A percentile compares a stretch with the other conserved stretches of the same genome.
These are phyloP conservation scores for Pomacea maculata DNA, from an alignment of 1,140 invertebrate species.

Conservation along the genomic window DNA sequence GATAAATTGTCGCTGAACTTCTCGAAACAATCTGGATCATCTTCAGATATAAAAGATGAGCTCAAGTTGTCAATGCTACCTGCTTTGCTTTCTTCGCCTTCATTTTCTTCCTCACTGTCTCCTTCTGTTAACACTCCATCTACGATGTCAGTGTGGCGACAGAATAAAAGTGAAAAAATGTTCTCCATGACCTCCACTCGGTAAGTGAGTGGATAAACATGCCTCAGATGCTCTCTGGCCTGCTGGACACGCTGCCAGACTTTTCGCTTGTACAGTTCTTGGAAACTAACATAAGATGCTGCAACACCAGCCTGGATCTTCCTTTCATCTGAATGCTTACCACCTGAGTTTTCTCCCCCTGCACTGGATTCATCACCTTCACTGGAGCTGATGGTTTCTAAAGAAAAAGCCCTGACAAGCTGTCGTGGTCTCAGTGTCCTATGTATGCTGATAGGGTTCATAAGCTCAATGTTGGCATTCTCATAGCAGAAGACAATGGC, in stretches of 20 bases:
- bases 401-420: constrained; percentile 19
- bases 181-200: constrained; percentile 66
- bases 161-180: constrained; percentile 66
- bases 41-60: constrained; percentile 31
- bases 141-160: constrained; percentile 35
- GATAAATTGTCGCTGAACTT: neutral
- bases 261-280: constrained; percentile 45
- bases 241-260: constrained; percentile 49
- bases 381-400: constrained; percentile 32
- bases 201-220: constrained; percentile 61
- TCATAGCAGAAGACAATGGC: constrained; percentile 53
- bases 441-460: constrained; percentile 43
- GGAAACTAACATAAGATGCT: constrained; percentile 34
- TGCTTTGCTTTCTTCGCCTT: constrained; percentile 32
- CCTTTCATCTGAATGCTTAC: constrained; percentile 11
- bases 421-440: constrained; percentile 9
- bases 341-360: neutral
- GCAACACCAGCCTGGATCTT: neutral
- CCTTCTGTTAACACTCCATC: constrained; percentile 53
- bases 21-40: constrained; percentile 20
- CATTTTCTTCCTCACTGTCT: constrained; percentile 48
- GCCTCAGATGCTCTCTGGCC: constrained; percentile 48
- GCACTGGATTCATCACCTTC: constrained; percentile 37
- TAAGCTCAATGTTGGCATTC: constrained; percentile 42
- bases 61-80: constrained; percentile 24